These are phyloP conservation scores for Platyura marginata DNA, from an alignment of 1,140 invertebrate species.

Conservation along the genomic window DNA sequence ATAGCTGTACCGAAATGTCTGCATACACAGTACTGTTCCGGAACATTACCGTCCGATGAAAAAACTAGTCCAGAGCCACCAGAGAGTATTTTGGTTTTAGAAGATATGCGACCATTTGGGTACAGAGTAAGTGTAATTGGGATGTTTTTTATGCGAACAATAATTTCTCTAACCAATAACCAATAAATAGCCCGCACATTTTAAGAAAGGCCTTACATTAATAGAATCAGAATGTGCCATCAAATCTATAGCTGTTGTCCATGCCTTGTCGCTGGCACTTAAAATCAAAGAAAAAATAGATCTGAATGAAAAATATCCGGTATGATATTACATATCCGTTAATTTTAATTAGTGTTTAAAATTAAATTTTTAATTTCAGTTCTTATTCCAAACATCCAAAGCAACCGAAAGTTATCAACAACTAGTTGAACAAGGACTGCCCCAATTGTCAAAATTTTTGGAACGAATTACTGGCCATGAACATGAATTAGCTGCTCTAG, in stretches of 20 bases:
- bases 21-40: conserved; percentile 38
- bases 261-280: conserved; percentile 45
- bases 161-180: neutral
- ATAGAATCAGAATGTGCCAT: conserved; percentile 44
- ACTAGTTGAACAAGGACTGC: conserved; percentile 49
- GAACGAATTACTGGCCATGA: conserved; percentile 38
- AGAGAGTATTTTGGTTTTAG: conserved; percentile 36
- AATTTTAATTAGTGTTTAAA: neutral
- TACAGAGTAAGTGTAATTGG: conserved; percentile 13
- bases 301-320: conserved; percentile 40
- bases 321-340: neutral
- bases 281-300: conserved; percentile 38
- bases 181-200: conserved; percentile 28
- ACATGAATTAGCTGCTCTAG: conserved; percentile 23
- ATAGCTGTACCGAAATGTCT: conserved; percentile 43
- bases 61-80: conserved; percentile 25
- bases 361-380: conserved; percentile 13
- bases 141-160: neutral
- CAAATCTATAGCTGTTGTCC: conserved; percentile 45
- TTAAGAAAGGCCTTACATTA: conserved; percentile 45
- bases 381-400: conserved; percentile 52
- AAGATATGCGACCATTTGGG: conserved; percentile 27
- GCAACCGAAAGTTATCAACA: conserved; percentile 61
- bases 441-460: conserved; percentile 48
- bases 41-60: conserved; percentile 7